Conservation (phyloP, 2,113 vertebrate genomes). For the Hucho hucho region DNA sequence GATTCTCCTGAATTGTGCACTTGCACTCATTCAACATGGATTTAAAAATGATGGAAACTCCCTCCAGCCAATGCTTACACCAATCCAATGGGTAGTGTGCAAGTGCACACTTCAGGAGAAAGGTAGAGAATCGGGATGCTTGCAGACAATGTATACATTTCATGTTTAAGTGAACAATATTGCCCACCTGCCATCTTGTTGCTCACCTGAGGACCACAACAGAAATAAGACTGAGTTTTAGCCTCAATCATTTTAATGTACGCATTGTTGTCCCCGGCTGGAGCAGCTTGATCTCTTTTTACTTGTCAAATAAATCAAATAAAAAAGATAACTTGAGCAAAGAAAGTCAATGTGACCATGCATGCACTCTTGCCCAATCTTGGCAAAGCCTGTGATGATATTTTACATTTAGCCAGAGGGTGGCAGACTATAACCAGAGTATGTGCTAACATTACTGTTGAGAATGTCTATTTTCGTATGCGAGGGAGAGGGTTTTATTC, state of each 20-base stretch:
- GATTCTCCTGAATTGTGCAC: not conserved
- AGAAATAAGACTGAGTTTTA: too few species aligned
- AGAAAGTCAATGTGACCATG: not conserved
- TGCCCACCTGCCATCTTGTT: too few species aligned
- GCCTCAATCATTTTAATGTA: too few species aligned
- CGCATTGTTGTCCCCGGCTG: too few species aligned
- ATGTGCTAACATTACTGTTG: not conserved
- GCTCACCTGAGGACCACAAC: too few species aligned
- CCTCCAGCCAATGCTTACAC: not conserved
- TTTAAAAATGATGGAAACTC: not conserved
- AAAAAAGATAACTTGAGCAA: not conserved
- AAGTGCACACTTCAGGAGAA: too few species aligned
- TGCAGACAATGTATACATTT: too few species aligned
- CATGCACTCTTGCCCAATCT: not conserved
- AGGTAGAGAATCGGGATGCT: too few species aligned
- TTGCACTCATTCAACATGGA: not conserved
- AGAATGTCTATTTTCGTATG: not conserved
- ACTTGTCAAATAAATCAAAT: too few species aligned
- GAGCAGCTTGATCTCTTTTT: too few species aligned
- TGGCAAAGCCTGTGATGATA: not conserved
- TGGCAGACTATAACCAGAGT: conserved; percentile 1
- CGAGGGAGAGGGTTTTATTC: not conserved
- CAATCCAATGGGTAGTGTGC: too few species aligned
- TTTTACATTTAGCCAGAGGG: conserved; percentile 2
- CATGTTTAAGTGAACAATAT: too few species aligned